Conservation (phyloP, 2,888 invertebrate species). For the Limnephilus auricula region DNA sequence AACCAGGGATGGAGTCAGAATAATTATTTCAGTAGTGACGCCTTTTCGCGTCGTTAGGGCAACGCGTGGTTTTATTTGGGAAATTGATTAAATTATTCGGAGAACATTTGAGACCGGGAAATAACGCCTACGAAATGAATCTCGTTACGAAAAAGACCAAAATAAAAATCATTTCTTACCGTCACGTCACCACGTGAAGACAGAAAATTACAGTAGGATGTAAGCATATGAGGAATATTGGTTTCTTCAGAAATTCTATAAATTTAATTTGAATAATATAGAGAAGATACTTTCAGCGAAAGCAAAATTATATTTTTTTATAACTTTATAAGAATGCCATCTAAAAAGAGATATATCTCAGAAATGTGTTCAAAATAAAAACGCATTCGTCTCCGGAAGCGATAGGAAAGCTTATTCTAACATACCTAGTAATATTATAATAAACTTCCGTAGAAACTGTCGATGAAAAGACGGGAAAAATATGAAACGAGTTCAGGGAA, state of each 20-base stretch:
- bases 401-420: neutral
- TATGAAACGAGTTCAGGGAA: neutral
- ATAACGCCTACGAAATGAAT: neutral
- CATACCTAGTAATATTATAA: neutral
- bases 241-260: neutral
- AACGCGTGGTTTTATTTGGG: slow-evolving; percentile 3
- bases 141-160: neutral
- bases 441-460: neutral
- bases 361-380: neutral
- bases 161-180: neutral
- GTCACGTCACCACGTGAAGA: neutral
- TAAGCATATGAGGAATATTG: neutral
- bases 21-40: slow-evolving; percentile 9
- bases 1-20: neutral
- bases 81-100: slow-evolving; percentile 38
- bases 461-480: neutral
- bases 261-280: neutral
- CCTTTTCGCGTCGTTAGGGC: neutral
- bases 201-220: neutral
- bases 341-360: neutral
- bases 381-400: neutral
- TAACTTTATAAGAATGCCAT: neutral
- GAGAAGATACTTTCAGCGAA: neutral
- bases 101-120: slow-evolving; percentile 2
- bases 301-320: neutral